phyloP scores from a whole-genome alignment of 2,797 vertebrate species.

The Chaetodon trifasciatus region DNA sequence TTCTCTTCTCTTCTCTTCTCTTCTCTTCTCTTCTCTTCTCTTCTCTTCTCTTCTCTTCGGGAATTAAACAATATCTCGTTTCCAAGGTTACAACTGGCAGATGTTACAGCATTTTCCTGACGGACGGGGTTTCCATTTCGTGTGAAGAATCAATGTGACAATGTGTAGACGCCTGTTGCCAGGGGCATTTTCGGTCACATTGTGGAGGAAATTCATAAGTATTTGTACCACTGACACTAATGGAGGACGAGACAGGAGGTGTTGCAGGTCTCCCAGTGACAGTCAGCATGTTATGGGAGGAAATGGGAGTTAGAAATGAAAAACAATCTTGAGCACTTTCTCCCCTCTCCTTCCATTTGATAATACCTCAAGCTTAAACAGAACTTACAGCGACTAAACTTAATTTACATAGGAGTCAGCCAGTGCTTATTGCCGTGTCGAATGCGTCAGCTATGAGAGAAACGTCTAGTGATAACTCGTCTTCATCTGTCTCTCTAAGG shows the following conservation, averaged over 20 bases:
- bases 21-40: neutral
- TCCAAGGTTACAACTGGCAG: conserved; percentile 18
- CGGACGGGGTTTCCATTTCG: neutral
- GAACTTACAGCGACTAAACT: conserved; percentile 48
- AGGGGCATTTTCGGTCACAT: conserved; percentile 15
- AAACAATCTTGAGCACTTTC: conserved; percentile 4
- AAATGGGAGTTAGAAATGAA: conserved; percentile 21
- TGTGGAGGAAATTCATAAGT: conserved; percentile 6
- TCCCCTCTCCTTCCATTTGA: neutral
- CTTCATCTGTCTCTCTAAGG: conserved; percentile 42
- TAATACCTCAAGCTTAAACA: conserved; percentile 21
- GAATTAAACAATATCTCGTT: neutral
- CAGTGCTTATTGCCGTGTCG: conserved; percentile 41
- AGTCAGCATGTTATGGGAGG: conserved; percentile 3
- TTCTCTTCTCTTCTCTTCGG: neutral
- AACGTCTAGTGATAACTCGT: conserved; percentile 22
- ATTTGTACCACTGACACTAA: conserved; percentile 16
- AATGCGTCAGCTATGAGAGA: conserved; percentile 50
- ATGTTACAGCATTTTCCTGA: conserved; percentile 22
- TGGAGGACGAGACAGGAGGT: conserved; percentile 6
- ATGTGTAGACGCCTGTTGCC: neutral
- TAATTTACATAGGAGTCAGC: conserved; percentile 55
- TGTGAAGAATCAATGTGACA: conserved; percentile 20
- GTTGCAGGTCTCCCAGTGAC: conserved; percentile 16
- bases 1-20: neutral